Percentiles rank a stretch among this genome's conserved stretches.
Evolutionary conservation across 1,140 invertebrate genomes (phyloP).

Genomic region (Pseudomyrmex gracilis): DNA sequence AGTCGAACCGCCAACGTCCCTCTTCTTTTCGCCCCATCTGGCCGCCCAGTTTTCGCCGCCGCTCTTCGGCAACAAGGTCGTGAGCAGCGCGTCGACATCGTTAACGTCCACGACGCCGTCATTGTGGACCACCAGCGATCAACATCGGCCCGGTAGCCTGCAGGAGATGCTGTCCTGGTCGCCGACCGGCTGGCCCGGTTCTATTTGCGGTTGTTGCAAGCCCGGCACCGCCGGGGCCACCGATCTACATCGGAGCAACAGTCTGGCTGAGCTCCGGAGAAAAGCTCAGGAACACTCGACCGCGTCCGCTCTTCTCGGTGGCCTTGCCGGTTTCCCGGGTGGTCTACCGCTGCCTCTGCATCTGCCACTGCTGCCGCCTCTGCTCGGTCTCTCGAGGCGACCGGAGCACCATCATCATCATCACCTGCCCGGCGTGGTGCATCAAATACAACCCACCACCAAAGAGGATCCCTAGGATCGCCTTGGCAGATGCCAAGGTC

Average conservation of each 20-base stretch:
- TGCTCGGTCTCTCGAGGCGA: slow-evolving; percentile 82
- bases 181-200: slow-evolving; percentile 80
- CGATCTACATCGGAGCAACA: slow-evolving; percentile 88
- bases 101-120: slow-evolving; percentile 80
- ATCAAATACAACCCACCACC: slow-evolving; percentile 82
- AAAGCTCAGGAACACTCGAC: slow-evolving; percentile 97
- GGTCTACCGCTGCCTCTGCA: slow-evolving; percentile 85
- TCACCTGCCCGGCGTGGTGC: slow-evolving; percentile 78
- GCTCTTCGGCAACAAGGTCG: slow-evolving; percentile 88
- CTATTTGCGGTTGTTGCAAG: slow-evolving; percentile 82
- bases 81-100: slow-evolving; percentile 78
- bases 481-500: slow-evolving; percentile 6
- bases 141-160: slow-evolving; percentile 79
- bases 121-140: slow-evolving; percentile 79
- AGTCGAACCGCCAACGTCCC: slow-evolving; percentile 86
- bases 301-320: slow-evolving; percentile 88
- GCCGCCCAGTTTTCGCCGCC: slow-evolving; percentile 92
- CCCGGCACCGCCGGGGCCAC: slow-evolving; percentile 84
- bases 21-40: slow-evolving; percentile 93
- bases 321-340: slow-evolving; percentile 85
- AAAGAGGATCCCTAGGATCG: slow-evolving; percentile 83
- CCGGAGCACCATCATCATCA: slow-evolving; percentile 80
- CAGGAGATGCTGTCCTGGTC: slow-evolving; percentile 84
- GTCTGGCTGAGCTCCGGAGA: slow-evolving; percentile 93
- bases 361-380: slow-evolving; percentile 85